Evolutionary conservation across 1,140 invertebrate genomes (phyloP), one percentile per base, ranked within the genome.

Genomic region (Caenorhabditis latens): DNA sequence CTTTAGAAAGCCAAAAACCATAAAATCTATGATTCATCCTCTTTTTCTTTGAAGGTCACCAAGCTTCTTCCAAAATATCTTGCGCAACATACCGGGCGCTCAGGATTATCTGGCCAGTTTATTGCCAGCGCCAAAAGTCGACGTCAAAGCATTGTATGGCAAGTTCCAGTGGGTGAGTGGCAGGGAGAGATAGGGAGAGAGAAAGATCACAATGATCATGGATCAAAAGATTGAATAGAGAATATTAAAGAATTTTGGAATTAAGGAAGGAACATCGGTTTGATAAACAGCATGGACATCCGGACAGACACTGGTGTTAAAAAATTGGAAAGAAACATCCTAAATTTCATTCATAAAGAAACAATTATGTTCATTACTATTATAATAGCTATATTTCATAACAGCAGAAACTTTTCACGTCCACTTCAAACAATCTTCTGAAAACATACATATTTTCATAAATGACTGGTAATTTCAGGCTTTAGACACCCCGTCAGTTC

Each of bases 91-190:
- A 87, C 86, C 86, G 46, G 86, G 86, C 42, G 86, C 71, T 24
- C 86, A 87, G 57, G 86, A 87, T 82, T 87, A 87, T 79, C 71
- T 87, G 48, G 63, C 86, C 16, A 85, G 86, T 84, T 67, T 87
- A 32, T 40, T 87, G 32, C 86, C 86, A 9, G 32, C 48, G 40
- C 83, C 86, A 9, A 79, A 55, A 79, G 83, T 87, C 55, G 67
- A 84, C 21, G 83, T 87, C n/a, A 83, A 57, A 16, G 32, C 82
- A 13, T 83, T 87, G 24, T 84, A 84, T 58, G 86, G 86, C 48
- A 75, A 82, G 83, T 87, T 87, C 50, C 63, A 75, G 8, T 87
- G 86, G 86, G 86, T 87, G 48, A 82, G 86, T 67, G 48, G 32
- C 32, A 32, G 32, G 32, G 32, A 32, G 32, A 32, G 32, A 32